phyloP scores from a whole-genome alignment of 2,113 vertebrate species.

The Corydoras maculifer region DNA sequence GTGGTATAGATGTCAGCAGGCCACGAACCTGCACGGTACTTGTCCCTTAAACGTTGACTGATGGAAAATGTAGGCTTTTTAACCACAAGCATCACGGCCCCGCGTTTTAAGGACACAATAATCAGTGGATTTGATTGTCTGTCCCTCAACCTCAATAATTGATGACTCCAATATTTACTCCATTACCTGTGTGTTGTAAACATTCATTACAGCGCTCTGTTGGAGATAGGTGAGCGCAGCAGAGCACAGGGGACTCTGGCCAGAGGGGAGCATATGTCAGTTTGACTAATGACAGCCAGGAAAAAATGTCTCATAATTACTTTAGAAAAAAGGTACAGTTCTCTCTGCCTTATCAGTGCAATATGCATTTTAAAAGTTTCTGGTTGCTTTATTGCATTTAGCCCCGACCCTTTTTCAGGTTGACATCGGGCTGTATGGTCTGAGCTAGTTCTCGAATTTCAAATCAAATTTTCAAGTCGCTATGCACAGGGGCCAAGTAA shows the following conservation, averaged over 20 bases:
- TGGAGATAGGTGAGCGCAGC: conserved; percentile 74
- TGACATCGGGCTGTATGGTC: conserved; percentile 65
- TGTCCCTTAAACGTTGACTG: conserved; percentile 10
- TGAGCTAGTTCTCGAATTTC: conserved; percentile 74
- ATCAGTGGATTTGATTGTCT: conserved; percentile 79
- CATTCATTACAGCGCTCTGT: conserved; percentile 76
- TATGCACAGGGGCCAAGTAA: conserved; percentile 59
- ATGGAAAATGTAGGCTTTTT: conserved; percentile 15
- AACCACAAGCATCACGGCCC: conserved; percentile 22
- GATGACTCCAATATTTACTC: conserved; percentile 88
- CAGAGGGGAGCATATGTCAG: conserved; percentile 75
- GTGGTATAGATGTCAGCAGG: conserved; percentile 26
- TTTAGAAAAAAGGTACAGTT: conserved; percentile 73
- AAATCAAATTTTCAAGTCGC: conserved; percentile 66
- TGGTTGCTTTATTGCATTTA: conserved; percentile 71
- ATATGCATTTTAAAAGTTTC: conserved; percentile 74
- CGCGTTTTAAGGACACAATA: conserved; percentile 69
- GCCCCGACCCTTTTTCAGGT: conserved; percentile 41
- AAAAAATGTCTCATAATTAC: conserved; percentile 76
- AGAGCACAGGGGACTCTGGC: conserved; percentile 73
- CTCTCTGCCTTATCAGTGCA: conserved; percentile 67
- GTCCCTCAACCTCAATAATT: conserved; percentile 82
- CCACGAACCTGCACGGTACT: conserved; percentile 16
- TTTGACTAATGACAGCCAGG: conserved; percentile 81
- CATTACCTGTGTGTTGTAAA: conserved; percentile 88